Conservation (phyloP, 2,797 vertebrate genomes). For the Hypotaenidia okinawae region DNA sequence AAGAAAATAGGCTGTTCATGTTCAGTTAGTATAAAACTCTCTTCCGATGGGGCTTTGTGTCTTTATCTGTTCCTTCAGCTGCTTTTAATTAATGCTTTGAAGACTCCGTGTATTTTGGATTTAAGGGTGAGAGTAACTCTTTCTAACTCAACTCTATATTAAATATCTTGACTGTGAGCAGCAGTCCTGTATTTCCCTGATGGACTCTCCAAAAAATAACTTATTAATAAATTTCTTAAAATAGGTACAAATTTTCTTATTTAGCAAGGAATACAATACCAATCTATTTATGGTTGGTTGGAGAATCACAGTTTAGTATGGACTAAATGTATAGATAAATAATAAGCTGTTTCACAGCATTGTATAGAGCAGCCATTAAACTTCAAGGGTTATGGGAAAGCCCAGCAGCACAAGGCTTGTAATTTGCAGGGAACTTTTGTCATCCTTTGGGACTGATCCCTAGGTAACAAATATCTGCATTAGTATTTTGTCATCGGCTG, state of each 20-base stretch:
- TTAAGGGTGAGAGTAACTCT: slow-evolving; percentile 17
- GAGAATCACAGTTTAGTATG: slow-evolving; percentile 7
- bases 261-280: slow-evolving; percentile 12
- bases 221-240: slow-evolving; percentile 28
- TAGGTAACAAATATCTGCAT: not conserved
- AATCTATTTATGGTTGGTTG: slow-evolving; percentile 3
- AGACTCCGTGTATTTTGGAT: not conserved
- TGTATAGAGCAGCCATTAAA: not conserved
- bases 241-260: slow-evolving; percentile 35
- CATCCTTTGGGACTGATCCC: not conserved
- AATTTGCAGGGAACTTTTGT: not conserved
- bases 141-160: not conserved
- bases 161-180: not conserved
- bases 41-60: not conserved
- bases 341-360: slow-evolving; percentile 17
- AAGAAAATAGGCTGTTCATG: slow-evolving; percentile 48
- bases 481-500: not conserved
- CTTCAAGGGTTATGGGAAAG: not conserved
- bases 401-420: not conserved
- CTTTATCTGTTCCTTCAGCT: slow-evolving; percentile 56
- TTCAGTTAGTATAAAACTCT: slow-evolving; percentile 19
- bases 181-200: not conserved
- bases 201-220: not conserved
- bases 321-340: slow-evolving; percentile 30
- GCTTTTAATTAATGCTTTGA: slow-evolving; percentile 60